Evolutionary conservation across 2,888 invertebrate species (phyloP).

Genomic region (Drosophila kuntzei): DNA sequence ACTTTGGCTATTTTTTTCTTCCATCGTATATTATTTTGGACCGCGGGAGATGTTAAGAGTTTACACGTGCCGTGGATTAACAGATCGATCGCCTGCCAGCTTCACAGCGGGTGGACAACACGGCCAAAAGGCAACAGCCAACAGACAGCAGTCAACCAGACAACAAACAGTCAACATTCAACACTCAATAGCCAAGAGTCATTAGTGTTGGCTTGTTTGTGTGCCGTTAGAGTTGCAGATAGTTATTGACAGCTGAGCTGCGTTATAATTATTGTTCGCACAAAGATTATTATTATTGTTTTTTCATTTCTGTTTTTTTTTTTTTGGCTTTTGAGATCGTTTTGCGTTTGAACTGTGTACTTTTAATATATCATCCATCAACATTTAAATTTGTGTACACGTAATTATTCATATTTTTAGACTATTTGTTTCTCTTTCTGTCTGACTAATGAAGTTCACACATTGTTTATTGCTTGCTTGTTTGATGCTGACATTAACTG

Average conservation of each 20-base stretch:
- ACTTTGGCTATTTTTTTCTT: not conserved
- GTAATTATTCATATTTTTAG: conserved; percentile 14
- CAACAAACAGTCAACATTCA: conserved; percentile 21
- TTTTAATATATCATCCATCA: conserved; percentile 48
- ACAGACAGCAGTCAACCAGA: conserved; percentile 13
- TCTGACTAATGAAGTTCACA: conserved; percentile 57
- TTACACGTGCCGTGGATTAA: conserved; percentile 78
- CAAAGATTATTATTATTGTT: conserved; percentile 8
- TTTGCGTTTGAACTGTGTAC: conserved; percentile 47
- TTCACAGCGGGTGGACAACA: conserved; percentile 45
- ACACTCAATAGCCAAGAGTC: conserved; percentile 39
- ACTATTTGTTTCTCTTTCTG: conserved; percentile 35
- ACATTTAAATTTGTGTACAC: conserved; percentile 13
- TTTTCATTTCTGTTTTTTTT: not conserved
- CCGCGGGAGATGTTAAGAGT: conserved; percentile 58
- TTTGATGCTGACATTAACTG: conserved; percentile 25
- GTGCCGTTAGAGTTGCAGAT: conserved; percentile 63
- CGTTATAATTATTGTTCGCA: conserved; percentile 45
- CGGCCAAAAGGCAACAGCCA: conserved; percentile 13
- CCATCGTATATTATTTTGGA: conserved; percentile 32
- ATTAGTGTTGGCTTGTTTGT: conserved; percentile 49
- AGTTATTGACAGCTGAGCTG: conserved; percentile 56
- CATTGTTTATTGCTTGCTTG: conserved; percentile 45
- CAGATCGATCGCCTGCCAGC: conserved; percentile 33
- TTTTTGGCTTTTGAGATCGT: conserved; percentile 1